Conservation (phyloP, 1,140 invertebrate genomes). For the Watersipora subatra region DNA sequence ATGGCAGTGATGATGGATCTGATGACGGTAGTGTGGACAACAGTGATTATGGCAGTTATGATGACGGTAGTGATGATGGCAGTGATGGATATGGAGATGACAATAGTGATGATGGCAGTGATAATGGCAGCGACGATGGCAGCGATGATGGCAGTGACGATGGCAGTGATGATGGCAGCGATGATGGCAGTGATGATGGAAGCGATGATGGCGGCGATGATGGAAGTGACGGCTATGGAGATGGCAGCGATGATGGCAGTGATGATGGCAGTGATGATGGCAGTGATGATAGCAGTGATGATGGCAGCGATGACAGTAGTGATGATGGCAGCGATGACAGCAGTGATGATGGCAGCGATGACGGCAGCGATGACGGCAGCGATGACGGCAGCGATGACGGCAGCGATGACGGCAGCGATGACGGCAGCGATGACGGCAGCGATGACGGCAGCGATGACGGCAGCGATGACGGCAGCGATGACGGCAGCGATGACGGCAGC, state of each 20-base stretch:
- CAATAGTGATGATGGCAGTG: background rate
- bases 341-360: background rate
- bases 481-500: background rate
- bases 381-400: conserved; percentile 1
- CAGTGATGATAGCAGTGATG: background rate
- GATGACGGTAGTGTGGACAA: background rate
- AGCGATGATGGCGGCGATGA: background rate
- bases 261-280: no score
- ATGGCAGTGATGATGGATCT: no score
- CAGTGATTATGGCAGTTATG: background rate
- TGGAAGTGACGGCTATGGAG: background rate
- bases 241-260: background rate
- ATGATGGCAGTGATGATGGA: no score
- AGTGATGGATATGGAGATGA: background rate
- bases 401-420: conserved; percentile 1
- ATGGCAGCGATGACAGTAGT: background rate
- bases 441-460: conserved; percentile 5
- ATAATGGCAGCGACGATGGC: no score
- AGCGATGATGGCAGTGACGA: background rate
- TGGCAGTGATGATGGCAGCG: background rate
- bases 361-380: background rate
- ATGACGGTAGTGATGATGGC: background rate
- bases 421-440: background rate
- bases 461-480: conserved; percentile 2
- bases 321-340: background rate